A percentile compares a stretch with the other conserved stretches of the same genome.
These are phyloP conservation scores for Neosalanx taihuensis DNA, from an alignment of 2,797 vertebrate species.

Conservation along the genomic window DNA sequence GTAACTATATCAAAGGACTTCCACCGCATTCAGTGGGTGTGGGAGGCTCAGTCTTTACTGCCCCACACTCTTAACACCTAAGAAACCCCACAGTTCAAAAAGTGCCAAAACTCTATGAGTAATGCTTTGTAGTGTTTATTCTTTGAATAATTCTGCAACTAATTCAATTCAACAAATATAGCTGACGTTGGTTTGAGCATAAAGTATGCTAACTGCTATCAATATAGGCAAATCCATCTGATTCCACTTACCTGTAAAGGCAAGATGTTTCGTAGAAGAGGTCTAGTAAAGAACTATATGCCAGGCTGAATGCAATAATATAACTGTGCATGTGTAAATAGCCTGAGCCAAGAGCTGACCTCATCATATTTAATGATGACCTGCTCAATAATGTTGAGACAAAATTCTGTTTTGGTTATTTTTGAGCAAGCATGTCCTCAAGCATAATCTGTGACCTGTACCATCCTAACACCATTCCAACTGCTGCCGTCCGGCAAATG, in stretches of 20 bases:
- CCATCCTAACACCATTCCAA: no score
- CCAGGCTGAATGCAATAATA: no score
- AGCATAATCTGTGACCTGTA: no score
- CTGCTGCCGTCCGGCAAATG: no score
- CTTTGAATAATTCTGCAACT: constrained; percentile 46
- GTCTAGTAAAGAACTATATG: no score
- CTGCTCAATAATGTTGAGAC: neutral
- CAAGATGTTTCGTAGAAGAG: no score
- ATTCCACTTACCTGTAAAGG: no score
- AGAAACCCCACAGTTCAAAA: constrained; percentile 41
- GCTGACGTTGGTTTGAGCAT: neutral
- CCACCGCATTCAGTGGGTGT: constrained; percentile 51
- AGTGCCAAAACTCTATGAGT: constrained; percentile 31
- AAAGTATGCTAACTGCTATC: no score
- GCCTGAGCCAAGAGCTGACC: no score
- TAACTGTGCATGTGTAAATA: no score
- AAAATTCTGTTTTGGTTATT: neutral
- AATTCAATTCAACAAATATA: constrained; percentile 10
- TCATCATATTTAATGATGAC: no score
- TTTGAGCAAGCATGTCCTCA: neutral
- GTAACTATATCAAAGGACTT: constrained; percentile 63
- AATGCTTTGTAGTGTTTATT: constrained; percentile 34
- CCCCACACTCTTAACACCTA: constrained; percentile 50
- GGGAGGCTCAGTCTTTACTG: constrained; percentile 40
- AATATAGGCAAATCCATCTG: no score